Evolutionary conservation across 1,140 invertebrate species (phyloP), one percentile per base, ranked within the genome.

Genomic region (Zaprionus inermis): DNA sequence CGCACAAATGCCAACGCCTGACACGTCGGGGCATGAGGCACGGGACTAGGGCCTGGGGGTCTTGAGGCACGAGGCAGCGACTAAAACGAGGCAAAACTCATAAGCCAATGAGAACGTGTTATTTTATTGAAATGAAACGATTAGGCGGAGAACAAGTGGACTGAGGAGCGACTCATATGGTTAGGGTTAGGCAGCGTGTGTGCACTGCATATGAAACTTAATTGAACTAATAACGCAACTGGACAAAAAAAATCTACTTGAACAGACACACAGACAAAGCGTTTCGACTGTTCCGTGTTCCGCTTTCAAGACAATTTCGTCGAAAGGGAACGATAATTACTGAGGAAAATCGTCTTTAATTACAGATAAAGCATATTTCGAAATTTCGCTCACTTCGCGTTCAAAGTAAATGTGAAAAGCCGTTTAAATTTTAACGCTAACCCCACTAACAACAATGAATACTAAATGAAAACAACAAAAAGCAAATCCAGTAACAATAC

Each of bases 31-130:
- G 10, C 16, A 34, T 49, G 67, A 22, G 44, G 59, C 55, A 52
- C n/a, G 54, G 65, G 36, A 30, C 18, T 20, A 14, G 12, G 12
- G 59, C 16, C 20, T 5, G 2, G 38, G 7, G 6, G 38, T 16
- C n/a, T 10, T 44, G 38, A 16, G n/a, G 30, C 30, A 57, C 54
- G 34, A 22, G 41, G 18, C 41, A 58, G 20, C 30, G 28, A 66
- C 36, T 49, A 63, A 58, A 61, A 68, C 55, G 61, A 65, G 44
- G 11, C 64, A 22, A 76, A 61, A 76, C 49, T 76, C 76, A 79
- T 79, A 86, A 81, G 76, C 52, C 82, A 72, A 80, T 66, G 83
- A 81, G 75, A 89, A 89, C 81, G 80, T 89, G 84, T 84, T 89
- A 89, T 89, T 78, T 89, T 49, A 49, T 49, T 49, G 44, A 76